Evolutionary conservation across 2,113 vertebrate species (phyloP), one percentile per base, ranked within the genome.

Genomic region (Ictalurus furcatus): DNA sequence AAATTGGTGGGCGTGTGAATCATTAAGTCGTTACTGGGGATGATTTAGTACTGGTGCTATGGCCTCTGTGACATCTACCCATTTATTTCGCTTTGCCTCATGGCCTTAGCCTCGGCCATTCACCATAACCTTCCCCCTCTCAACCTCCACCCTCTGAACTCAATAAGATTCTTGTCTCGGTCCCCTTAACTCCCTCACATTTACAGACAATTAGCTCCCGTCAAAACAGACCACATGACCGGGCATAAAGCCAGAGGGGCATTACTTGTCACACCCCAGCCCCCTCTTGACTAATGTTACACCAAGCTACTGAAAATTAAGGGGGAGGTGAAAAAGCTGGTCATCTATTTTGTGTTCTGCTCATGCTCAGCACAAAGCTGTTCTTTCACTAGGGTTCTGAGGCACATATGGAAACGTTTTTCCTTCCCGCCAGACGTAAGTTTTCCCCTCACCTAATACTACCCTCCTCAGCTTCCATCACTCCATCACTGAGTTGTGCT

Each of bases 331-430:
- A 58, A 89, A 61, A 84, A 78, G 85, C 86, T 86, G 52, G 67
- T 90, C 89, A 90, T 90, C 87, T 92, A 19, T 89, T 89, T 85
- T 91, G 81, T 88, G 85, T 93, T 92, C 90, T 94, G 93, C 93
- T 88, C 93, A 52, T 16, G 90, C 63, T 85, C 90, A 94, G 91
- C 93, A 96, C 94, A 96, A 95, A 95, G 95, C 94, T 88, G 90
- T 90, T 93, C 95, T 95, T 95, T 95, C 93, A 95, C 93, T 89
- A 82, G 92, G 93, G 94, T 95, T 93, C 91, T 88, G 83, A 92
- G 88, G 90, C 93, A 93, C 95, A 96, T 94, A 91, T 95, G 95
- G 95, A 94, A 96, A 81, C 85, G 74, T 94, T 95, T 94, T 85
- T 71, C 59, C 89, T 92, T 90, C 90, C 91, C 92, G 92, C 91